These are phyloP conservation scores for Drosophila mulleri DNA, from an alignment of 2,888 invertebrate genomes.

Conservation along the genomic window DNA sequence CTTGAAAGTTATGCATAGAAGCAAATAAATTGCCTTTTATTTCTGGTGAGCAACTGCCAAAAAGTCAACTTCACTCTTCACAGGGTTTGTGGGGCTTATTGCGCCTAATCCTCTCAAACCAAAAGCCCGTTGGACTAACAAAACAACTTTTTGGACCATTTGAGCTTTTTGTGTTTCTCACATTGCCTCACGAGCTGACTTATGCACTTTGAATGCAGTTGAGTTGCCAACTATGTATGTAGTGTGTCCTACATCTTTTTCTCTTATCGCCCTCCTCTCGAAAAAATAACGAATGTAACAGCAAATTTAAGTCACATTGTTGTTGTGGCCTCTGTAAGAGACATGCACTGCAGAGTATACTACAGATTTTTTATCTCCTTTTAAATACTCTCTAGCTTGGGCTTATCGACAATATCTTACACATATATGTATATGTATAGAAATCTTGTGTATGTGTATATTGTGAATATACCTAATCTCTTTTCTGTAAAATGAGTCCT, in stretches of 20 bases:
- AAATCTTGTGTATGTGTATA: not conserved
- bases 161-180: slow-evolving; percentile 29
- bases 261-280: not conserved
- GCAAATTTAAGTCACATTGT: slow-evolving; percentile 68
- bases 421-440: not conserved
- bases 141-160: slow-evolving; percentile 41
- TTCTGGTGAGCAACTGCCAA: slow-evolving; percentile 41
- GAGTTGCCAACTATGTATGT: slow-evolving; percentile 62
- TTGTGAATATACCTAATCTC: not conserved
- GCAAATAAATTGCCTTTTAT: slow-evolving; percentile 58
- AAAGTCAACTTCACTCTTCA: slow-evolving; percentile 41
- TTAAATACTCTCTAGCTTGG: not conserved
- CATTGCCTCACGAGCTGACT: slow-evolving; percentile 65
- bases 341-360: slow-evolving; percentile 48
- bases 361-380: slow-evolving; percentile 2
- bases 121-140: slow-evolving; percentile 31
- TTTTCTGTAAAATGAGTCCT: not conserved
- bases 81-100: slow-evolving; percentile 16
- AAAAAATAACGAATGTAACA: slow-evolving; percentile 51
- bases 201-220: slow-evolving; percentile 74
- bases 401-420: not conserved
- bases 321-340: slow-evolving; percentile 38
- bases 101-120: slow-evolving; percentile 1
- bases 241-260: slow-evolving; percentile 2
- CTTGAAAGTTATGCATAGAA: slow-evolving; percentile 22